phyloP scores from a whole-genome alignment of 2,797 vertebrate genomes.

The Apodemus agrarius region DNA sequence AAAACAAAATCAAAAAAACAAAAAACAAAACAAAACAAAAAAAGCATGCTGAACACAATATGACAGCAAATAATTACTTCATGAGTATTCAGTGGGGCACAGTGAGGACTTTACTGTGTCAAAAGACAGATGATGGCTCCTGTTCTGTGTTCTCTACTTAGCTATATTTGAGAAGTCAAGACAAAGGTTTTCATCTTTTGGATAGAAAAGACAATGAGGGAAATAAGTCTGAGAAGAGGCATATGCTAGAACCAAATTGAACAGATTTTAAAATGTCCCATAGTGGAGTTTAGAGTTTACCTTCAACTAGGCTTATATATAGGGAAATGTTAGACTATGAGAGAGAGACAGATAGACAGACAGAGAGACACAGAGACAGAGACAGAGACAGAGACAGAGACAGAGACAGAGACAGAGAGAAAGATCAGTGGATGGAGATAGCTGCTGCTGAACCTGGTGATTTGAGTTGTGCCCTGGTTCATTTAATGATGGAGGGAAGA shows the following conservation, averaged over 20 bases:
- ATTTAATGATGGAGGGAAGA: not conserved
- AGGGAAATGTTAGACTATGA: not conserved
- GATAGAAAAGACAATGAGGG: not conserved
- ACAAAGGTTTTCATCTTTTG: not conserved
- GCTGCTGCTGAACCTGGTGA: not conserved
- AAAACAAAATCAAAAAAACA: too few relatives aligned
- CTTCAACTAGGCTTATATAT: not conserved
- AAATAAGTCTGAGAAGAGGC: not conserved
- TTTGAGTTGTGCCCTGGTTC: not conserved
- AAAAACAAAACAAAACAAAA: too few relatives aligned
- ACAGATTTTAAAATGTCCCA: not conserved
- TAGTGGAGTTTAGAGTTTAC: not conserved
- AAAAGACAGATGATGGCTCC: not conserved
- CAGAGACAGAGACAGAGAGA: not conserved
- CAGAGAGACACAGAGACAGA: not conserved
- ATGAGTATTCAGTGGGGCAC: not conserved
- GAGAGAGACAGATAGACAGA: accelerated
- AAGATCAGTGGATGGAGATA: not conserved
- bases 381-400: not conserved
- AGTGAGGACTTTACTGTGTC: not conserved
- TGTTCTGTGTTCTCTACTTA: not conserved
- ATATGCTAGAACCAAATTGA: not conserved
- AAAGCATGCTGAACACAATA: not conserved
- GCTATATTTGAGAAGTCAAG: not conserved
- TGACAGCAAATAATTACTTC: not conserved